Conservation (phyloP, 2,113 vertebrate genomes). For the Neofelis nebulosa region DNA sequence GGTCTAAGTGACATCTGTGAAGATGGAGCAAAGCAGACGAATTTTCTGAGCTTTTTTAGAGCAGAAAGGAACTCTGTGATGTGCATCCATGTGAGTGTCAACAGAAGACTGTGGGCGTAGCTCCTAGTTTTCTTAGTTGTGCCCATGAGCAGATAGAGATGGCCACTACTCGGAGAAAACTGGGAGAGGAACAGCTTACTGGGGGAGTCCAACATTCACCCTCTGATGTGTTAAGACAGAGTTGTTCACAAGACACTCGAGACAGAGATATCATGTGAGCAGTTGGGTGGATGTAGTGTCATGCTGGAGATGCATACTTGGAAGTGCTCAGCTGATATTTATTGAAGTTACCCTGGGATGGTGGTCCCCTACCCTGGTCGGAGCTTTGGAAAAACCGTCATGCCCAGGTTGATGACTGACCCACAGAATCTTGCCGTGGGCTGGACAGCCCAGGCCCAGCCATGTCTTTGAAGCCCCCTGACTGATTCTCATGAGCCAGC, state of each 20-base stretch:
- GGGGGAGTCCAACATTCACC: neutral
- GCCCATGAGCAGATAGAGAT: neutral
- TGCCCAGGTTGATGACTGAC: neutral
- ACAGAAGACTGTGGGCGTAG: neutral
- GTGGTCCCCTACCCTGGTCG: neutral
- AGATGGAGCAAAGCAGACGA: neutral
- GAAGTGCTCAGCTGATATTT: neutral
- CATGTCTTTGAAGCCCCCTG: neutral
- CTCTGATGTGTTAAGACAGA: neutral
- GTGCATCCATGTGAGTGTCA: neutral
- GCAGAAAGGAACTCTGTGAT: neutral
- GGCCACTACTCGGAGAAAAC: neutral
- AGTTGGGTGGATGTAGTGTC: neutral
- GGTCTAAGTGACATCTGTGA: neutral
- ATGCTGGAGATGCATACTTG: neutral
- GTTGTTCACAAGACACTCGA: neutral
- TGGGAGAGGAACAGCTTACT: neutral
- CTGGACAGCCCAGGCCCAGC: rapidly evolving
- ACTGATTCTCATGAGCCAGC: neutral
- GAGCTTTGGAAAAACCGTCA: neutral
- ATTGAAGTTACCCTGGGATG: neutral
- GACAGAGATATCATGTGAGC: neutral
- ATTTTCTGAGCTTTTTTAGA: neutral
- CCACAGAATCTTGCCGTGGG: neutral
- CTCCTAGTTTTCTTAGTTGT: neutral